A percentile compares a stretch with the other conserved stretches of the same genome.
phyloP scores from a whole-genome alignment of 2,113 vertebrate genomes.

The Peromyscus polionotus region DNA sequence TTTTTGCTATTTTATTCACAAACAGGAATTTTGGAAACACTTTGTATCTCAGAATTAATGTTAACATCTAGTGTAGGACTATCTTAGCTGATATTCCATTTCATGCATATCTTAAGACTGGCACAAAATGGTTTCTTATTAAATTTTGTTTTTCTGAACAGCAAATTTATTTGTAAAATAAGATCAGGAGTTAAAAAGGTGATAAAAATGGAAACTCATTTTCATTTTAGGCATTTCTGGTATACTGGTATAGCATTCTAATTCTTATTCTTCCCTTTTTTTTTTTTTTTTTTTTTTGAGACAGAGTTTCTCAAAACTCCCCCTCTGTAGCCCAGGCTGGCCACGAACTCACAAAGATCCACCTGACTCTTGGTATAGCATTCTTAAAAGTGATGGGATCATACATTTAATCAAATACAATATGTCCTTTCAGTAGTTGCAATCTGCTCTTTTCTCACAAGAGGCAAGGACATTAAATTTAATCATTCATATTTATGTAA shows the following conservation, averaged over 20 bases:
- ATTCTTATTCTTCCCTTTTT: too few species aligned
- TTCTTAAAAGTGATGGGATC: not conserved
- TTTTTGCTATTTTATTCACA: not conserved
- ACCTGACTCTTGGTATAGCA: not conserved
- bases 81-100: not conserved
- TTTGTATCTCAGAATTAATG: not conserved
- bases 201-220: not conserved
- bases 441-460: not conserved
- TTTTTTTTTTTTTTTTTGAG: too few species aligned
- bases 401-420: not conserved
- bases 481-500: not conserved
- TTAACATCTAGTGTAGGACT: not conserved
- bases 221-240: not conserved
- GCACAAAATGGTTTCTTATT: not conserved
- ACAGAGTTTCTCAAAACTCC: too few species aligned
- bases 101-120: not conserved
- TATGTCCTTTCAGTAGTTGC: not conserved
- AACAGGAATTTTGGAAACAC: not conserved
- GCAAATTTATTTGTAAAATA: not conserved
- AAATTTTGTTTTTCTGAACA: not conserved
- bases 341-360: too few species aligned
- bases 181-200: not conserved
- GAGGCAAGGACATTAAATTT: not conserved
- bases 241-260: not conserved
- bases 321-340: too few species aligned